phyloP scores from a whole-genome alignment of 2,888 invertebrate genomes.

The Nudaria mundana region DNA sequence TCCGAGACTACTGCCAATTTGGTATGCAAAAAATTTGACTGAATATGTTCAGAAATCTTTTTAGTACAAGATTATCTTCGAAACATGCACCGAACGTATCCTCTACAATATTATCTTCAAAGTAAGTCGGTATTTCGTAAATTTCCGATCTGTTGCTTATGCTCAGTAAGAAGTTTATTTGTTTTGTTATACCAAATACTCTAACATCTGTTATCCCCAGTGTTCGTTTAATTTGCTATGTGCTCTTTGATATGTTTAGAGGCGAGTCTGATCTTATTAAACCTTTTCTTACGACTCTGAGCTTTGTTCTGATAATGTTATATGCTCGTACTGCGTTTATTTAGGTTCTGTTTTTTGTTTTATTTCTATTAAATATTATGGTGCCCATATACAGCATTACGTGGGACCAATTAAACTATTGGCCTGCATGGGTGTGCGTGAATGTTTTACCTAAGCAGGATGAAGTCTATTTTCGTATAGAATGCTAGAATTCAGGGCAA shows the following conservation, averaged over 20 bases:
- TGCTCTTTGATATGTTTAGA: constrained; percentile 11
- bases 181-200: constrained; percentile 12
- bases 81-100: background rate
- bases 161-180: constrained; percentile 18
- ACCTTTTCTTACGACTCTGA: constrained; percentile 8
- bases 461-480: no score
- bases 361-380: no score
- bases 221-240: constrained; percentile 13
- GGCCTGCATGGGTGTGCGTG: no score
- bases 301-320: no score
- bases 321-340: no score
- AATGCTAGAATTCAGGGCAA: no score
- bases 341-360: no score
- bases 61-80: background rate
- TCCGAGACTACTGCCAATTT: constrained; percentile 57
- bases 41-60: background rate
- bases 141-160: constrained; percentile 7
- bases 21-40: constrained; percentile 37
- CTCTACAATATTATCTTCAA: background rate
- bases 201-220: constrained; percentile 11
- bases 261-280: constrained; percentile 11
- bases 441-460: no score
- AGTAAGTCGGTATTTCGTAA: constrained; percentile 2
- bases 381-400: no score
- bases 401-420: no score